Percentiles rank a stretch among this genome's conserved stretches.
phyloP scores from a whole-genome alignment of 2,888 invertebrate species.

The Cephus nigrinus region DNA sequence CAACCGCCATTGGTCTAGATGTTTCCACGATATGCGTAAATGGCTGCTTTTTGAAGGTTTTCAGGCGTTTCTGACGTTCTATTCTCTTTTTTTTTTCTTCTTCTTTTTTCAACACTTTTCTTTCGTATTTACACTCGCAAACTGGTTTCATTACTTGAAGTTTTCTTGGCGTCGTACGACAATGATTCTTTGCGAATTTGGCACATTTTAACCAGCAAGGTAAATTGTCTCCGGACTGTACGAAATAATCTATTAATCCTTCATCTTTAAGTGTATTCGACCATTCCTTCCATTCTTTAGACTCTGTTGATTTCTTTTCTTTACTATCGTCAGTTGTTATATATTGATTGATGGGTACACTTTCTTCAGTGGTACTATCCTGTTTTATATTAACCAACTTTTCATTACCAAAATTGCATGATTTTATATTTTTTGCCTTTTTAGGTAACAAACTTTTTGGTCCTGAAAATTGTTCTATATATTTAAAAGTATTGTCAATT shows the following conservation, averaged over 20 bases:
- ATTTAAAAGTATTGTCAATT: conserved; percentile 26
- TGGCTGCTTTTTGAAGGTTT: conserved; percentile 39
- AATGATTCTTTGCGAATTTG: conserved; percentile 30
- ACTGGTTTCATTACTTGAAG: conserved; percentile 49
- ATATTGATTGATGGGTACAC: background rate
- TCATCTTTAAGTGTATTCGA: conserved; percentile 33
- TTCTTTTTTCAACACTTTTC: conserved; percentile 45
- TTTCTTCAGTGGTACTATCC: conserved; percentile 1
- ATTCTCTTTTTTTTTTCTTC: conserved; percentile 44
- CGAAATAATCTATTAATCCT: conserved; percentile 42
- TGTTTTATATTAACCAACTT: conserved; percentile 18
- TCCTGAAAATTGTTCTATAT: conserved; percentile 29
- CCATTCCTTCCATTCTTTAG: conserved; percentile 9
- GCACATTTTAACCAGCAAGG: conserved; percentile 45
- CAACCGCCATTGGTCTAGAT: conserved; percentile 39
- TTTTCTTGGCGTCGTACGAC: conserved; percentile 14
- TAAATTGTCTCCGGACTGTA: conserved; percentile 32
- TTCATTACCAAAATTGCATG: conserved; percentile 32
- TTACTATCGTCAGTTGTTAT: background rate
- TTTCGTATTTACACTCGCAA: conserved; percentile 56
- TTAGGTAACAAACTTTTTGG: conserved; percentile 27
- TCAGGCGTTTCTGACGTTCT: conserved; percentile 39
- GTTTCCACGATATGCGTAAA: conserved; percentile 30
- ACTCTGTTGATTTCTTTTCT: conserved; percentile 17
- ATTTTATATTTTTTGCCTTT: conserved; percentile 4